Conservation (phyloP, 1,140 invertebrate species). For the Leptinotarsa texana region DNA sequence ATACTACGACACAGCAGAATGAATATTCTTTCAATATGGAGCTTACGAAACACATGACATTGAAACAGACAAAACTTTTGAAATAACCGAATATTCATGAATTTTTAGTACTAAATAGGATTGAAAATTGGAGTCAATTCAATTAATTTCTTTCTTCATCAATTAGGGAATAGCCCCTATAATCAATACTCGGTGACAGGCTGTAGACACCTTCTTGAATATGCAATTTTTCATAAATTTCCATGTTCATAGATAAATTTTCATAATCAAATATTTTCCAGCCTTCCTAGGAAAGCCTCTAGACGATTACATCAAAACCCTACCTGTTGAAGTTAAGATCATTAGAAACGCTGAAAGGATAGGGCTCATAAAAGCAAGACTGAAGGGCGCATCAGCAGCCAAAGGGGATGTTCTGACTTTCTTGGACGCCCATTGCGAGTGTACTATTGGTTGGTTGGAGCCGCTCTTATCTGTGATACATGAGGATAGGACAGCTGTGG, state of each 20-base stretch:
- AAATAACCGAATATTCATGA: too few species aligned
- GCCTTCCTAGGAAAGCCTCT: conserved; percentile 77
- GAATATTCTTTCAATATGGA: too few species aligned
- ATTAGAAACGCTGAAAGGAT: conserved; percentile 72
- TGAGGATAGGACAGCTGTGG: conserved; percentile 72
- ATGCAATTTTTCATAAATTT: not conserved
- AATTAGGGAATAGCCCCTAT: too few species aligned
- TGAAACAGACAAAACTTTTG: too few species aligned
- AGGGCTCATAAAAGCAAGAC: conserved; percentile 84
- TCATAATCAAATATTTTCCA: conserved; percentile 49
- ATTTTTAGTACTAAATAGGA: too few species aligned
- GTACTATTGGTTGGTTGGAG: conserved; percentile 88
- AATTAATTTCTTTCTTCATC: too few species aligned
- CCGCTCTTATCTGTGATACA: conserved; percentile 79
- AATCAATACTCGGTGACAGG: not conserved
- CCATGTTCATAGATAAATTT: conserved; percentile 23
- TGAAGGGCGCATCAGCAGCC: conserved; percentile 80
- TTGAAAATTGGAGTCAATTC: too few species aligned
- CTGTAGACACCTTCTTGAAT: too few species aligned
- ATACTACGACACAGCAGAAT: too few species aligned
- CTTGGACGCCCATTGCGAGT: conserved; percentile 93
- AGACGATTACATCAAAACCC: conserved; percentile 74
- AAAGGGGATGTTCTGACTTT: conserved; percentile 83
- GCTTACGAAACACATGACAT: too few species aligned
- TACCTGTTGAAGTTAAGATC: conserved; percentile 70